Base-by-base conservation (phyloP, 2,113 vertebrate genomes). In the Pachyramphus minor region DNA sequence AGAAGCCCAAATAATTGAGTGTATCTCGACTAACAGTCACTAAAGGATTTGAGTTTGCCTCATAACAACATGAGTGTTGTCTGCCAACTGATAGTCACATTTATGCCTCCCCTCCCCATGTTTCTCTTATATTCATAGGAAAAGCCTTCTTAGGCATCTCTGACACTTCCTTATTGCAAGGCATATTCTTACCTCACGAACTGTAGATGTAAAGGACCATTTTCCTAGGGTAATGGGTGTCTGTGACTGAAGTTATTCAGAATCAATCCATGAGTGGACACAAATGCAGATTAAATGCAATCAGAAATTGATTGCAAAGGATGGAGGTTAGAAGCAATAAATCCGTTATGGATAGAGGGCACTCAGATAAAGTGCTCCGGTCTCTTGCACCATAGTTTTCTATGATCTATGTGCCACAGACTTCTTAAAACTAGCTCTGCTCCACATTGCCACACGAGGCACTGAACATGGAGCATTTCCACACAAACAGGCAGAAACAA, bases 91-190 rank as follows among this genome's bases (percentile, higher is more conserved):
- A 39, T 19, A 39, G 31, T 66, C 27, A 67, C 10, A 7, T 35
- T 42, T 53, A 13, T 73, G 25, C 1, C 10, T 3, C 3, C 2
- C 5, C 21, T 53, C 21, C 7, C 15, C 8, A 1, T 47, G 18
- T 93, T 73, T 76, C 35, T 62, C 55, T 55, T 55, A 0, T 50
- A 20, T 45, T 72, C 19, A 23, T 25, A 80, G 52, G n/a, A 45
- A 62, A 60, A 80, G 21, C 17, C 11, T 23, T 22, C 44, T 64
- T 76, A 44, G 45, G n/a, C 39, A 42, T 49, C 52, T 27, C 39
- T 30, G 42, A 69, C 41, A 72, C 4, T 4, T 58, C 14, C 3
- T 8, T 72, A 5, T 37, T 84, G 42, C 59, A 62, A 77, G 20
- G 22, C 19, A 44, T 28, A 25, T 35, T 73, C 50, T 42, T 50